Evolutionary conservation across 2,888 invertebrate genomes (phyloP).

Genomic region (Drosophila pegasa): DNA sequence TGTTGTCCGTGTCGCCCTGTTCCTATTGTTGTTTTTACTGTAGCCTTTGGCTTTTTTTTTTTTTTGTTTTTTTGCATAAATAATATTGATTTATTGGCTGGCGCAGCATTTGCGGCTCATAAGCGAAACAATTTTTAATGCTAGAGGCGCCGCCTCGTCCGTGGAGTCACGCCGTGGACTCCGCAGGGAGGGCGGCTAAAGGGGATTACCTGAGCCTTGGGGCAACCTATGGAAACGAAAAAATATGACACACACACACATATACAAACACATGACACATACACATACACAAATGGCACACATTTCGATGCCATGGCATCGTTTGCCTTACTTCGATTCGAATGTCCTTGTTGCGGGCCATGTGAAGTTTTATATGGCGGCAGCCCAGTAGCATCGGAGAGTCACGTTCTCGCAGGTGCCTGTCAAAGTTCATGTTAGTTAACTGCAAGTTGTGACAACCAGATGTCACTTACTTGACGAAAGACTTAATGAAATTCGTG

Average conservation of each 20-base stretch:
- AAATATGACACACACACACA: constrained; percentile 72
- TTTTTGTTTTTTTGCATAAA: constrained; percentile 66
- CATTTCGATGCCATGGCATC: constrained; percentile 52
- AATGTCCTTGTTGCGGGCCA: constrained; percentile 33
- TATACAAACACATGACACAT: constrained; percentile 62
- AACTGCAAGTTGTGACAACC: constrained; percentile 14
- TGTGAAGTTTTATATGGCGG: constrained; percentile 16
- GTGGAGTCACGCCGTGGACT: constrained; percentile 12
- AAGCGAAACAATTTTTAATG: constrained; percentile 74
- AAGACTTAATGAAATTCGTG: constrained; percentile 1
- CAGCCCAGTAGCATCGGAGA: not conserved
- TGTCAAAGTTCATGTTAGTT: constrained; percentile 26
- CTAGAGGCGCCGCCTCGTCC: constrained; percentile 49
- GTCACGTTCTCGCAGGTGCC: constrained; percentile 12
- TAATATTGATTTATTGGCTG: constrained; percentile 80
- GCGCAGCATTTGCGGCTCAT: constrained; percentile 76
- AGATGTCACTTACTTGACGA: constrained; percentile 1
- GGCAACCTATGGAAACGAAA: constrained; percentile 53
- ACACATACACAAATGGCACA: constrained; percentile 73
- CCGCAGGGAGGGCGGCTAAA: not conserved
- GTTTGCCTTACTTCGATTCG: constrained; percentile 35
- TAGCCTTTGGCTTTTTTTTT: constrained; percentile 9
- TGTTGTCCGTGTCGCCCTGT: constrained; percentile 34
- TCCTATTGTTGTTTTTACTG: constrained; percentile 23
- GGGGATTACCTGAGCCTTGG: constrained; percentile 17